Evolutionary conservation across 2,113 vertebrate species (phyloP), one percentile per base, ranked within the genome.

Genomic region (Protomyctophum bolini): DNA sequence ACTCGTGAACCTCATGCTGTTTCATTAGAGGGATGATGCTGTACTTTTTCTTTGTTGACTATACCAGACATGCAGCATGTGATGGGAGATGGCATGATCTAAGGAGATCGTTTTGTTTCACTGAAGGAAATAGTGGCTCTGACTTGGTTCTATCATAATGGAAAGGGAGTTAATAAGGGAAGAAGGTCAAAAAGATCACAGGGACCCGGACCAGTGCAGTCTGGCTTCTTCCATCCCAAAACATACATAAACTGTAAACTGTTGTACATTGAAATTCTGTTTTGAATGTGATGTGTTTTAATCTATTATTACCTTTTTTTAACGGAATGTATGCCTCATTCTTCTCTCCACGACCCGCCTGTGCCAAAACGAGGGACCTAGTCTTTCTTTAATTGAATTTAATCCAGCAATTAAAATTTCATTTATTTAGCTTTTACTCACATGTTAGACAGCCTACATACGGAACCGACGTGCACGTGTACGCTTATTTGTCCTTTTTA

Each of bases 11-110:
- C 58, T 9, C 70, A 78, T 63, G 62, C 72, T 79, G 72, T 77
- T 88, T 57, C 60, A 48, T 55, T 50, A 69, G 68, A 73, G 10
- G 45, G 64, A 76, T 82, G 83, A 88, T 72, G 33, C 51, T 78
- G 79, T 74, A 76, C 73, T 79, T 73, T 70, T 79, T 80, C 76
- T 68, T 84, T 48, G 56, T 63, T 63, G 64, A n/a, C 63, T 50
- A 54, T 41, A 73, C 72, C 73, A 73, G 80, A 46, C 72, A 0
- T 48, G 41, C 70, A 64, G 41, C 70, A 64, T 76, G 77, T 81
- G 78, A 50, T 72, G 58, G 71, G 28, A 0, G 50, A 48, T 21
- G 21, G 21, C 21, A 21, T 21, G 21, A 21, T 21, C 45, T 54
- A 80, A 45, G 46, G 62, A 63, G 76, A 75, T 77, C 80, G 72